phyloP scores from a whole-genome alignment of 2,113 vertebrate species.

The Ptychochromis oligacanthus region DNA sequence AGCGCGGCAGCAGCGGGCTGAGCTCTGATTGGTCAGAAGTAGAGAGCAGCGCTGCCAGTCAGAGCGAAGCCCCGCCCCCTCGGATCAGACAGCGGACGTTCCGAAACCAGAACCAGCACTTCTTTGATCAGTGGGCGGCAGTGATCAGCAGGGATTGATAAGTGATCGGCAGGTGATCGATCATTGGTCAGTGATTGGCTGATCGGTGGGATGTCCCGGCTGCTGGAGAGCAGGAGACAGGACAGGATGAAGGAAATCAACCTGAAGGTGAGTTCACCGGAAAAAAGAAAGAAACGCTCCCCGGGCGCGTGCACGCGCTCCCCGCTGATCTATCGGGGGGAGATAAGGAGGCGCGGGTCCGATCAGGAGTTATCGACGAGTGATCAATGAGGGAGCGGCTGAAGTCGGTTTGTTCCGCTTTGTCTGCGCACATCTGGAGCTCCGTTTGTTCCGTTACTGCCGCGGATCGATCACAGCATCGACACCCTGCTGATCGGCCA shows the following conservation, averaged over 20 bases:
- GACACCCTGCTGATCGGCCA: neutral
- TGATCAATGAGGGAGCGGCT: neutral
- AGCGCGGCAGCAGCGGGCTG: neutral
- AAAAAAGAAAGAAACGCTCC: slow-evolving; percentile 15
- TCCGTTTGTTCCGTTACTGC: slow-evolving; percentile 13
- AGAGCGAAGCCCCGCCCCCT: slow-evolving; percentile 10
- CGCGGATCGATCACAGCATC: neutral
- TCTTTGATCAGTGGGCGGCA: neutral
- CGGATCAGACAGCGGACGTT: slow-evolving; percentile 26
- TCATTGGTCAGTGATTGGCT: neutral
- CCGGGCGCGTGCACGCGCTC: slow-evolving; percentile 1
- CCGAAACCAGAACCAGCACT: slow-evolving; percentile 34
- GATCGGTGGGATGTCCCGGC: slow-evolving; percentile 67
- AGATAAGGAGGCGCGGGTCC: neutral
- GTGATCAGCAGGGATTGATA: neutral
- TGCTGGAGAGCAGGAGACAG: slow-evolving; percentile 72
- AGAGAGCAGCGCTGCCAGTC: slow-evolving; percentile 38
- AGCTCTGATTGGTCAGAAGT: slow-evolving; percentile 62
- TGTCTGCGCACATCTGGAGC: slow-evolving; percentile 35
- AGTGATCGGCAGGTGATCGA: neutral
- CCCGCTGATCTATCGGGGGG: neutral
- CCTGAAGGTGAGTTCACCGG: slow-evolving; percentile 73
- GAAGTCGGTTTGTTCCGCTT: slow-evolving; percentile 26
- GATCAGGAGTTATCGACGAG: neutral
- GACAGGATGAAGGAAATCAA: slow-evolving; percentile 83